Percentiles rank a stretch among this genome's conserved stretches.
phyloP scores from a whole-genome alignment of 1,140 invertebrate genomes.

The Drosophila suzukii region DNA sequence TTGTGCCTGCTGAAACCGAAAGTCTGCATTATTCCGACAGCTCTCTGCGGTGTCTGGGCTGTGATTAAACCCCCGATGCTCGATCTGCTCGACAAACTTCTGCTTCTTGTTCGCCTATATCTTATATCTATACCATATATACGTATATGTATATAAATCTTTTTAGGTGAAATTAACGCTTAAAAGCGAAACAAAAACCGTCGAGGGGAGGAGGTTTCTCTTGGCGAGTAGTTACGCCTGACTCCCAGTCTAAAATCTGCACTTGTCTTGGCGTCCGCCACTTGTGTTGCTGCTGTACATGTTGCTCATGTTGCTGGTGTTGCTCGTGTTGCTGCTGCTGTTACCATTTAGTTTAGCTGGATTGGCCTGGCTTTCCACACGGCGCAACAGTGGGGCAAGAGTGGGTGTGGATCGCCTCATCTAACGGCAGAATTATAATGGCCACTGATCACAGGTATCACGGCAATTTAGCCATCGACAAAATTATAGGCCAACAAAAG shows the following conservation, averaged over 20 bases:
- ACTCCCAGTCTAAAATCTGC: conserved; percentile 28
- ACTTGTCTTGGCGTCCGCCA: conserved; percentile 28
- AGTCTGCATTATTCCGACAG: conserved; percentile 19
- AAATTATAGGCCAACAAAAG: conserved; percentile 17
- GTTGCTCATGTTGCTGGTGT: conserved; percentile 3
- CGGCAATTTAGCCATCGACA: conserved; percentile 15
- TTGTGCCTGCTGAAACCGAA: conserved; percentile 31
- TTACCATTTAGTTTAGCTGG: conserved; percentile 21
- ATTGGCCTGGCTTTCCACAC: conserved; percentile 40
- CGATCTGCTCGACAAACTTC: conserved; percentile 61
- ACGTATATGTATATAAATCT: conserved; percentile 22
- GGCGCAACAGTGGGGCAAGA: conserved; percentile 38
- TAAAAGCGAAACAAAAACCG: conserved; percentile 43
- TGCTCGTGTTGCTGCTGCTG: conserved; percentile 16
- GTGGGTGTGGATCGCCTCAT: conserved; percentile 2
- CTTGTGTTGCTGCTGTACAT: conserved; percentile 10
- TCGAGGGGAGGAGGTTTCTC: conserved; percentile 47
- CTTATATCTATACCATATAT: conserved; percentile 2
- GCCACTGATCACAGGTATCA: conserved; percentile 20
- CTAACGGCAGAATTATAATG: conserved; percentile 20
- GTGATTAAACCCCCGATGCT: conserved; percentile 34
- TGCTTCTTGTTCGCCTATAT: conserved; percentile 16
- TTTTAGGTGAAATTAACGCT: conserved; percentile 71
- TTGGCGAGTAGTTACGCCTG: conserved; percentile 67
- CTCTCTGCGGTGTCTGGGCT: conserved; percentile 19